phyloP scores from a whole-genome alignment of 2,113 vertebrate species.

The Dasyornis broadbenti region DNA sequence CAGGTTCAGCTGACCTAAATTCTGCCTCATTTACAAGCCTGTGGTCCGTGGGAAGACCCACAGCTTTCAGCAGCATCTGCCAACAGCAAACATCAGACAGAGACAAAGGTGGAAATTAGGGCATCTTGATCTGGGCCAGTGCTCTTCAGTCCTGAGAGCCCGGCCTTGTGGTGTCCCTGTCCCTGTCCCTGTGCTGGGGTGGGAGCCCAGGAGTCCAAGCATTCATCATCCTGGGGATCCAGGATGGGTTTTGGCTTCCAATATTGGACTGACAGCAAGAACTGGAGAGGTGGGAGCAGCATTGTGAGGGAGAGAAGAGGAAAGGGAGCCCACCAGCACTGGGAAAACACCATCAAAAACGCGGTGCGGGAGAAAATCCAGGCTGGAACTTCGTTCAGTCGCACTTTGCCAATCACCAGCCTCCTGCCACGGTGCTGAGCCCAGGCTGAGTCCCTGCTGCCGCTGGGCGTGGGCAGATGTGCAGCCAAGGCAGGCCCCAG shows the following conservation, averaged over 20 bases:
- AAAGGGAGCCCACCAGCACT: not conserved
- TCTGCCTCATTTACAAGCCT: conserved; percentile 17
- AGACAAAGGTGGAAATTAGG: conserved; percentile 52
- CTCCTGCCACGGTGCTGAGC: not conserved
- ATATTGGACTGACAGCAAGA: not conserved
- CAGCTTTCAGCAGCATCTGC: conserved; percentile 35
- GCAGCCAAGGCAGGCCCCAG: not conserved
- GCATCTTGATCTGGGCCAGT: not conserved
- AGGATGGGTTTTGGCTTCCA: not conserved
- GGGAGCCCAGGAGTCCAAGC: not conserved
- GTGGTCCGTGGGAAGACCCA: conserved; percentile 14
- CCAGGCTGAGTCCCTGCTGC: not conserved
- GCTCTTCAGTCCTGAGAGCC: not conserved
- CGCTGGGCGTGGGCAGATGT: not conserved
- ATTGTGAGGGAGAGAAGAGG: not conserved
- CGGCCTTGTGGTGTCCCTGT: not conserved
- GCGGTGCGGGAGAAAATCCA: not conserved
- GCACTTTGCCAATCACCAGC: not conserved
- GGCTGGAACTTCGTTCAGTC: rapidly evolving
- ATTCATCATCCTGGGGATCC: not conserved
- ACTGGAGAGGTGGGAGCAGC: not conserved
- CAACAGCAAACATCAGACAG: not conserved
- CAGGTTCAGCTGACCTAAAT: conserved; percentile 54
- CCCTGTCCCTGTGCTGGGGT: not conserved
- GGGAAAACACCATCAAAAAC: not conserved